A percentile compares a stretch with the other conserved stretches of the same genome.
Conservation (phyloP, 2,797 vertebrate species). For the Chiloscyllium punctatum region DNA sequence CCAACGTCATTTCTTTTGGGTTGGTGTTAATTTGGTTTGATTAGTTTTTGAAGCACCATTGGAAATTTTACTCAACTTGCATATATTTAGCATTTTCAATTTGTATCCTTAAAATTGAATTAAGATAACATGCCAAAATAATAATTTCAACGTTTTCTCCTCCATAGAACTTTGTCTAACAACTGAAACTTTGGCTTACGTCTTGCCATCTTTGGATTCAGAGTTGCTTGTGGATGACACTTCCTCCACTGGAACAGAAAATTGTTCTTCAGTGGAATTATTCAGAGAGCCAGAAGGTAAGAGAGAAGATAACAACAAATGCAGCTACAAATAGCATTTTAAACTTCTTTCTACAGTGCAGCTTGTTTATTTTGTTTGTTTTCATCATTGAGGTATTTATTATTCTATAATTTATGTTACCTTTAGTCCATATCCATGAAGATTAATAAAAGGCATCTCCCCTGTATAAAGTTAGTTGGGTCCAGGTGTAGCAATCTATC, state of each 20-base stretch:
- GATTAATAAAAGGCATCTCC: background rate
- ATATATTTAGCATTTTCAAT: too few relatives aligned
- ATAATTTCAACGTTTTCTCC: constrained; percentile 39
- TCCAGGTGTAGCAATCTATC: background rate
- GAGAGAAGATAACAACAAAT: constrained; percentile 49
- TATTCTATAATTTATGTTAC: background rate
- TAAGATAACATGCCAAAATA: background rate
- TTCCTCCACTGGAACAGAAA: constrained; percentile 44
- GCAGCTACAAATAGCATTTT: background rate
- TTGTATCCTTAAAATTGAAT: too few relatives aligned
- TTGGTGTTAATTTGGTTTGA: background rate
- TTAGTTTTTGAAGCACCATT: background rate
- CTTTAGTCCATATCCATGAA: background rate
- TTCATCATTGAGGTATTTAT: background rate
- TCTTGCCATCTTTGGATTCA: constrained; percentile 51
- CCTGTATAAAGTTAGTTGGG: background rate
- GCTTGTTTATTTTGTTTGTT: background rate
- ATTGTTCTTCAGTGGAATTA: constrained; percentile 67
- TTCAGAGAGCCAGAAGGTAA: constrained; percentile 59
- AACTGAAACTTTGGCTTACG: constrained; percentile 55
- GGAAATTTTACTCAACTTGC: background rate
- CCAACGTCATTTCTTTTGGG: background rate
- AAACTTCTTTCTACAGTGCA: background rate
- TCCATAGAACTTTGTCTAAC: constrained; percentile 55
- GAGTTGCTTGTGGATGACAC: constrained; percentile 45